phyloP scores from a whole-genome alignment of 1,140 invertebrate genomes.

The Scaptomyza graminum region DNA sequence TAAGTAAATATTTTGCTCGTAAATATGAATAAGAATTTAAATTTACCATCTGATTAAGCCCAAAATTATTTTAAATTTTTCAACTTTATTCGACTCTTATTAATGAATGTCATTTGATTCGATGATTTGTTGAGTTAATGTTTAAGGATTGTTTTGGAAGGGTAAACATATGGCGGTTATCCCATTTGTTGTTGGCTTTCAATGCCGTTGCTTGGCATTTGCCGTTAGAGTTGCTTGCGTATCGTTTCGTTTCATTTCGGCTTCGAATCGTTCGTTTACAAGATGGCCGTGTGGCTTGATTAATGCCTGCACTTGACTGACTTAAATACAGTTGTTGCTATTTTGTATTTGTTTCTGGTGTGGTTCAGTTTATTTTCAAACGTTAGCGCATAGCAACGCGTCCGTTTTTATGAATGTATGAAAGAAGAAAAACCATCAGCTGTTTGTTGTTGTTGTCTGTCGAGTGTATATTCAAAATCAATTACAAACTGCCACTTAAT shows the following conservation, averaged over 20 bases:
- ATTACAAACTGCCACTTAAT: conserved; percentile 76
- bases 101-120: too few relatives aligned
- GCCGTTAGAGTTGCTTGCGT: conserved; percentile 25
- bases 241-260: conserved; percentile 7
- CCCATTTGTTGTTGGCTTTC: conserved; percentile 28
- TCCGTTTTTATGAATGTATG: too few relatives aligned
- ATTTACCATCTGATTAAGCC: too few relatives aligned
- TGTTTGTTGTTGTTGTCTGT: conserved; percentile 14
- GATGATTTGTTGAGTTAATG: not conserved
- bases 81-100: too few relatives aligned
- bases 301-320: conserved; percentile 76
- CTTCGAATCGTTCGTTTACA: conserved; percentile 10
- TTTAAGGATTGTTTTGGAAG: conserved; percentile 7
- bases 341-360: conserved; percentile 29
- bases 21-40: too few relatives aligned
- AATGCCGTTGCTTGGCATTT: conserved; percentile 59
- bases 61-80: too few relatives aligned
- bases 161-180: not conserved
- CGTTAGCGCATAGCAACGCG: conserved; percentile 46
- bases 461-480: conserved; percentile 67
- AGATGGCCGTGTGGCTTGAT: conserved; percentile 66
- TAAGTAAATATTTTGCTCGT: too few relatives aligned
- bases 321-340: conserved; percentile 41
- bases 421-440: not conserved
- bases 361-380: conserved; percentile 45